These are phyloP conservation scores for Papilio elwesi DNA, from an alignment of 2,888 invertebrate genomes.

Conservation along the genomic window DNA sequence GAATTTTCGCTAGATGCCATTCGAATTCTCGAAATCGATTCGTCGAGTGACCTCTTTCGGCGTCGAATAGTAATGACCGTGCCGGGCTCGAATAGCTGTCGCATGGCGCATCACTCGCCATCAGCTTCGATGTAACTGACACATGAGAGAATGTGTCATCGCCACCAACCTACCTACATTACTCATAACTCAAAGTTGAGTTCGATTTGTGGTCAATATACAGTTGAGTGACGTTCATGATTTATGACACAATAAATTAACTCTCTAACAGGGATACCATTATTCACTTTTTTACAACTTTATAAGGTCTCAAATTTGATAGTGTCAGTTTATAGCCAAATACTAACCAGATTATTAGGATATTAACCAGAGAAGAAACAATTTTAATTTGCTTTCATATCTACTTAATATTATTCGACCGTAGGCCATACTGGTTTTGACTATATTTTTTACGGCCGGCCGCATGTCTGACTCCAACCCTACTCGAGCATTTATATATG, in stretches of 20 bases:
- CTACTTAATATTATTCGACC: too few species aligned
- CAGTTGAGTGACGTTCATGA: too few species aligned
- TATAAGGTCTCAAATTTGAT: too few species aligned
- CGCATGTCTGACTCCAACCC: too few species aligned
- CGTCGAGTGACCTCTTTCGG: constrained; percentile 69
- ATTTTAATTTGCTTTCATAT: too few species aligned
- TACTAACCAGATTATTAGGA: too few species aligned
- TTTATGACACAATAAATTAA: background rate
- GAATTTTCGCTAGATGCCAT: constrained; percentile 57
- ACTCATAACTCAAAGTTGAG: constrained; percentile 36
- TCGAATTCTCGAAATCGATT: constrained; percentile 63
- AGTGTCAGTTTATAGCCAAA: too few species aligned
- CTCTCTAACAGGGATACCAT: background rate
- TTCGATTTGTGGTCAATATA: constrained; percentile 13
- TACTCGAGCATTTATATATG: too few species aligned
- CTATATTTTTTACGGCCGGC: too few species aligned
- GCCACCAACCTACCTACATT: constrained; percentile 42
- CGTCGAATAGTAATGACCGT: constrained; percentile 78
- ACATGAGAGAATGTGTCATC: constrained; percentile 55
- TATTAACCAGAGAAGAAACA: too few species aligned
- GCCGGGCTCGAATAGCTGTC: constrained; percentile 56
- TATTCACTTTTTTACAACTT: too few species aligned
- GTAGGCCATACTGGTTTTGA: too few species aligned
- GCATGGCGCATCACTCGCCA: constrained; percentile 43
- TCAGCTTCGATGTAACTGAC: constrained; percentile 49